Evolutionary conservation across 2,797 vertebrate species (phyloP).

Genomic region (Amblyraja radiata): DNA sequence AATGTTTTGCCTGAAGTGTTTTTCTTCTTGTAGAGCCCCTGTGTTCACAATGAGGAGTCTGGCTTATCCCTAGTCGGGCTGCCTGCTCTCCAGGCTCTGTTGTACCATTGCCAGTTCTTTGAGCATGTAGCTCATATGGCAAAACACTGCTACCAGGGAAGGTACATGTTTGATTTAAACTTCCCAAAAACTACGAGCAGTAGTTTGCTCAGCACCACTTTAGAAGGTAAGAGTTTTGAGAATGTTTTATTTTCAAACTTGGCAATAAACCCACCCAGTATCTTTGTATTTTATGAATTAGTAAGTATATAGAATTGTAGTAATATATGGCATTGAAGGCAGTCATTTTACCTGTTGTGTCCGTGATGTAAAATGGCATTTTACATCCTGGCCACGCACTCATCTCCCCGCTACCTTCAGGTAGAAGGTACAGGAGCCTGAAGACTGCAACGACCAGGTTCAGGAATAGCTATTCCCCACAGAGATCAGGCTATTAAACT

Average conservation of each 20-base stretch:
- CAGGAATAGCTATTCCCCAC: too few relatives aligned
- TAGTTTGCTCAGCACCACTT: conserved; percentile 10
- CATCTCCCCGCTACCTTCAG: too few relatives aligned
- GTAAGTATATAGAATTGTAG: too few relatives aligned
- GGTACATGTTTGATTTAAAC: conserved; percentile 62
- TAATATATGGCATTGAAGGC: too few relatives aligned
- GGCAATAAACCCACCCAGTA: background rate
- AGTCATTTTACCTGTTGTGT: too few relatives aligned
- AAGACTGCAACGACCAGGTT: too few relatives aligned
- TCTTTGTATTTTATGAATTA: background rate
- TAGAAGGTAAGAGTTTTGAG: conserved; percentile 26
- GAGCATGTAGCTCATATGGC: conserved; percentile 72
- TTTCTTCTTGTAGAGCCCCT: conserved; percentile 65
- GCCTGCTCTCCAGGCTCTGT: conserved; percentile 76
- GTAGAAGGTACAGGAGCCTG: too few relatives aligned
- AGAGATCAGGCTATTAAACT: too few relatives aligned
- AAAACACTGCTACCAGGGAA: conserved; percentile 68
- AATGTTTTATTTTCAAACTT: background rate
- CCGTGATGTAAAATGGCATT: too few relatives aligned
- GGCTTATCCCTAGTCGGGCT: conserved; percentile 75
- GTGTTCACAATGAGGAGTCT: conserved; percentile 84
- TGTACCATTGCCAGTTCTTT: conserved; percentile 85
- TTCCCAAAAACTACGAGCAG: conserved; percentile 43
- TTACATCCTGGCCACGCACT: too few relatives aligned
- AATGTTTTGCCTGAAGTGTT: conserved; percentile 19